These are phyloP conservation scores for Elanoides forficatus DNA, from an alignment of 2,113 vertebrate genomes.

Conservation along the genomic window DNA sequence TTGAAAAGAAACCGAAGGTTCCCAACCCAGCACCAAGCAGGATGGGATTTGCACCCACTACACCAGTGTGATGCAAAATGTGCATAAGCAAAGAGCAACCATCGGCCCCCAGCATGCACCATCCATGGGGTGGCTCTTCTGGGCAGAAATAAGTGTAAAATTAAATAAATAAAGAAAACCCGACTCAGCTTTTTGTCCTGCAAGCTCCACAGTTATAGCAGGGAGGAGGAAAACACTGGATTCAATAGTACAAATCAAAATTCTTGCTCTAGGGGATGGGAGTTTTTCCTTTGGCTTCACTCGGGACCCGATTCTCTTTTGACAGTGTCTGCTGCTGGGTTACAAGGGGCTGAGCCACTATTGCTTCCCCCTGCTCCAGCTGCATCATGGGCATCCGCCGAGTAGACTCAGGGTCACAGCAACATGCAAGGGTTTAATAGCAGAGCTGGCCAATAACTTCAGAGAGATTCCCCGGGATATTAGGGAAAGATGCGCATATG, in stretches of 20 bases:
- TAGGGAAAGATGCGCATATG: background rate
- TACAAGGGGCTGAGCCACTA: fast-evolving
- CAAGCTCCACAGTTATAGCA: background rate
- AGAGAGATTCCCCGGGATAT: background rate
- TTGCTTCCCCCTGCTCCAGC: background rate
- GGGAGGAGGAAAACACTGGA: background rate
- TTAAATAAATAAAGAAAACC: background rate
- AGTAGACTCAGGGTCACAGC: background rate
- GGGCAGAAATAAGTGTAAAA: background rate
- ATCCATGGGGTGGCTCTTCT: background rate
- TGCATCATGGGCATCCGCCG: background rate
- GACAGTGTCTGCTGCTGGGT: fast-evolving
- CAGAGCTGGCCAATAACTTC: background rate
- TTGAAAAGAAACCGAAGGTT: background rate
- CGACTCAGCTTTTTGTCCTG: background rate
- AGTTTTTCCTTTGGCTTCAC: background rate
- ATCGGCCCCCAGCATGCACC: fast-evolving
- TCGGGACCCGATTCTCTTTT: fast-evolving
- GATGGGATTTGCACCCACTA: background rate
- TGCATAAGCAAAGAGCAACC: background rate
- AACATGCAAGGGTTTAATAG: fast-evolving
- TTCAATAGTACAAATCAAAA: background rate
- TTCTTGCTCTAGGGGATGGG: background rate
- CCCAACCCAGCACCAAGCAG: background rate
- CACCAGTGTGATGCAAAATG: fast-evolving